These are phyloP conservation scores for Bedellia somnulentella DNA, from an alignment of 2,888 invertebrate genomes.

Conservation along the genomic window DNA sequence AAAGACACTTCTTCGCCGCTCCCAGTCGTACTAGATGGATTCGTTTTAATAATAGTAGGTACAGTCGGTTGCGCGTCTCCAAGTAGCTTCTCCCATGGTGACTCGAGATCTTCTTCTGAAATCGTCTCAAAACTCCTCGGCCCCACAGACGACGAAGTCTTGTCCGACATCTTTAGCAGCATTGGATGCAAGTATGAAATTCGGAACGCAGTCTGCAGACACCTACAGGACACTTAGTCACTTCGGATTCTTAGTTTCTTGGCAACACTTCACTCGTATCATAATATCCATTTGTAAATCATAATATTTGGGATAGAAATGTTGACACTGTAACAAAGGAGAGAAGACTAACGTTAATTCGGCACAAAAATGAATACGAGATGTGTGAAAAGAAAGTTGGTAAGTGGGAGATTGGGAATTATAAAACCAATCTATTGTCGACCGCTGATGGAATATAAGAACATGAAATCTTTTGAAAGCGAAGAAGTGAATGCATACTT, in stretches of 20 bases:
- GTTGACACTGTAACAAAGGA: slow-evolving; percentile 57
- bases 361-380: too few relatives aligned
- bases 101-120: slow-evolving; percentile 42
- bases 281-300: slow-evolving; percentile 63
- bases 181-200: slow-evolving; percentile 20
- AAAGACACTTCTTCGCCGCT: slow-evolving; percentile 30
- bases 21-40: slow-evolving; percentile 43
- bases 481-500: too few relatives aligned
- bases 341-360: too few relatives aligned
- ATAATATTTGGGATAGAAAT: slow-evolving; percentile 61
- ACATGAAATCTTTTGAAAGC: too few relatives aligned
- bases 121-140: slow-evolving; percentile 56
- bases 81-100: slow-evolving; percentile 52
- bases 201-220: slow-evolving; percentile 53
- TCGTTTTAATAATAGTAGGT: slow-evolving; percentile 49
- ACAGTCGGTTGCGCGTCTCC: slow-evolving; percentile 43
- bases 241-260: slow-evolving; percentile 62
- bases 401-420: background rate
- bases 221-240: slow-evolving; percentile 56
- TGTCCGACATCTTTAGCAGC: slow-evolving; percentile 43
- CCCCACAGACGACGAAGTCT: slow-evolving; percentile 49
- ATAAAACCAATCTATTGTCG: background rate
- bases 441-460: too few relatives aligned
- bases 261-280: slow-evolving; percentile 61
- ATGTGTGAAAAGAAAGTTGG: too few relatives aligned